Evolutionary conservation across 2,888 invertebrate genomes (phyloP).

Genomic region (Cabera pusaria): DNA sequence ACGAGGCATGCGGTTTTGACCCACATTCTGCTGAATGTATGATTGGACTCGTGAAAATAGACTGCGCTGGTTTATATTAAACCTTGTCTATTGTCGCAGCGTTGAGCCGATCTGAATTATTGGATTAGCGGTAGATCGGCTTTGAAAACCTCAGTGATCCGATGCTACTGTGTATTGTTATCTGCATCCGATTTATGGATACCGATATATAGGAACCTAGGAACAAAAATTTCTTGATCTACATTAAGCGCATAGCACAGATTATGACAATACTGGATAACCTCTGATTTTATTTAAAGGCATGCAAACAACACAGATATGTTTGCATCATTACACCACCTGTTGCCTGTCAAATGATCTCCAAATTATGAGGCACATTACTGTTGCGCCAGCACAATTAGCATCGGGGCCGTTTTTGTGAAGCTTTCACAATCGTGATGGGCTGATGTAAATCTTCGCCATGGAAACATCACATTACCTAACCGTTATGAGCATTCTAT

Average conservation of each 20-base stretch:
- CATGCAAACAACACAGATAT: no score
- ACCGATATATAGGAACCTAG: no score
- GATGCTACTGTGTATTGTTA: no score
- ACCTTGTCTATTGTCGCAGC: conserved; percentile 8
- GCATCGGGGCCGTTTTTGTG: conserved; percentile 3
- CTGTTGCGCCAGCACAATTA: conserved; percentile 11
- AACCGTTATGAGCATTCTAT: conserved; percentile 2
- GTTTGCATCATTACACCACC: conserved; percentile 9
- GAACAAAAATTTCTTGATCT: no score
- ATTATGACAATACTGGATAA: no score
- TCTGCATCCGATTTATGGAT: no score
- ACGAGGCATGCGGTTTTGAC: conserved; percentile 29
- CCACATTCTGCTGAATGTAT: conserved; percentile 26
- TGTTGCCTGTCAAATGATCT: conserved; percentile 15
- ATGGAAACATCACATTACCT: conserved; percentile 2
- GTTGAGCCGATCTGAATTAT: conserved; percentile 2
- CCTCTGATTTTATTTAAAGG: no score
- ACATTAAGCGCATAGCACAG: no score
- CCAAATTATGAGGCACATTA: conserved; percentile 6
- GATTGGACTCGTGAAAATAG: conserved; percentile 27
- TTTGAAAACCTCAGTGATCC: no score
- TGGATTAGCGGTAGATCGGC: not conserved
- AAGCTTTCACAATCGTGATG: conserved; percentile 12
- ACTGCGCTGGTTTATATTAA: conserved; percentile 3
- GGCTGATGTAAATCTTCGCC: conserved; percentile 7